These are phyloP conservation scores for Hoplodrina ambigua DNA, from an alignment of 2,888 invertebrate species.

Conservation along the genomic window DNA sequence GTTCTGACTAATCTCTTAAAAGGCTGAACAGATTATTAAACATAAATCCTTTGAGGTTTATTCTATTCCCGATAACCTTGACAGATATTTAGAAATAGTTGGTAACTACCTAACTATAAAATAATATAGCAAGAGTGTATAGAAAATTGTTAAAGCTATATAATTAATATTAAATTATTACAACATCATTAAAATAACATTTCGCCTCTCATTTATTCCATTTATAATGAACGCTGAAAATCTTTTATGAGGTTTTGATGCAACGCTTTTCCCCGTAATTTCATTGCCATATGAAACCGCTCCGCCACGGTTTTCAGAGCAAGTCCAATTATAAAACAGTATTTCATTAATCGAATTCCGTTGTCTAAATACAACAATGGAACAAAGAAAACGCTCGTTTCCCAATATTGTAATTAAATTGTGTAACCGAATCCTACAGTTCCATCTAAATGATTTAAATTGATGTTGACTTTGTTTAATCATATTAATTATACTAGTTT, in stretches of 20 bases:
- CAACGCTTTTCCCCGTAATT: conserved; percentile 16
- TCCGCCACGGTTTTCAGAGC: conserved; percentile 15
- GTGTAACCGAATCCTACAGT: conserved; percentile 28
- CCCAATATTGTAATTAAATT: conserved; percentile 46
- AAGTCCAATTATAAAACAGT: conserved; percentile 42
- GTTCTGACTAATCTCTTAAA: too few species aligned
- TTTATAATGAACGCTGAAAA: conserved; percentile 26
- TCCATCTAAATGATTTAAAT: conserved; percentile 35
- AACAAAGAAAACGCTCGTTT: conserved; percentile 43
- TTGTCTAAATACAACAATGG: conserved; percentile 41
- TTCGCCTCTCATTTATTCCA: conserved; percentile 4
- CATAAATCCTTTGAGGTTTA: too few species aligned
- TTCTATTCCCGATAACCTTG: too few species aligned
- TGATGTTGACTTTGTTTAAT: conserved; percentile 31
- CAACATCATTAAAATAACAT: not conserved
- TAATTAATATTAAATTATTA: too few species aligned
- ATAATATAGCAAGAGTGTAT: too few species aligned
- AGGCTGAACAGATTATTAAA: too few species aligned
- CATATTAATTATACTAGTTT: conserved; percentile 15
- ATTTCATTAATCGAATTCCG: conserved; percentile 44
- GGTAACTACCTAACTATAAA: too few species aligned
- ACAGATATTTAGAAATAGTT: too few species aligned
- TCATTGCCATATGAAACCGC: conserved; percentile 18
- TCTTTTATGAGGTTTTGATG: conserved; percentile 13
- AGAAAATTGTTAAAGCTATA: too few species aligned